Percentiles rank a stretch among this genome's conserved stretches.
phyloP scores from a whole-genome alignment of 1,140 invertebrate genomes.

The Ladona fulva region DNA sequence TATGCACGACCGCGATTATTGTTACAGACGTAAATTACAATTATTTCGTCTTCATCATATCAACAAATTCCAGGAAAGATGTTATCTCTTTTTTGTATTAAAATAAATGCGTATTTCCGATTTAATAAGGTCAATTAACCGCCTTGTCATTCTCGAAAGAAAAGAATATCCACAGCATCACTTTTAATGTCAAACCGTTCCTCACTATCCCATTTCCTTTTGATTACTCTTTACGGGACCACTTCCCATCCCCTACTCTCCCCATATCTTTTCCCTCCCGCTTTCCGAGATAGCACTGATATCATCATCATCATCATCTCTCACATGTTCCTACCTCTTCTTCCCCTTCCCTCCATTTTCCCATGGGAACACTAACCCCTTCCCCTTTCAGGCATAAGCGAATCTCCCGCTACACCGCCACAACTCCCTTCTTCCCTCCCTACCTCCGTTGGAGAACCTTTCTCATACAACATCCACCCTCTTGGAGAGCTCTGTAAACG shows the following conservation, averaged over 20 bases:
- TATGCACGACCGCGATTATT: too few relatives aligned
- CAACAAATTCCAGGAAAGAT: too few relatives aligned
- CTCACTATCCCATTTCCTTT: background rate
- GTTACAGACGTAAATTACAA: too few relatives aligned
- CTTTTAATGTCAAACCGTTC: background rate
- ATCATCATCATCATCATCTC: background rate
- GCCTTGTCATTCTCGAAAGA: background rate
- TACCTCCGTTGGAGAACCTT: background rate
- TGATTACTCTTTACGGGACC: conserved; percentile 6
- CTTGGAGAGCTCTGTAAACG: conserved; percentile 12
- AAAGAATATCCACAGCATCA: conserved; percentile 9
- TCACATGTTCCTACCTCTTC: background rate
- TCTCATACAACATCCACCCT: conserved; percentile 3
- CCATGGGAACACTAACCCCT: background rate
- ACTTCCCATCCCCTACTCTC: background rate
- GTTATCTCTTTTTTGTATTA: too few relatives aligned
- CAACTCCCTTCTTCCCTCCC: background rate
- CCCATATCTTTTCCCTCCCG: background rate
- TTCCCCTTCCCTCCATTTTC: background rate
- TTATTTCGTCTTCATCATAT: too few relatives aligned
- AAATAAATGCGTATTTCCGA: too few relatives aligned
- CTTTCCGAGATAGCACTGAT: background rate
- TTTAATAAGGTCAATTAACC: too few relatives aligned
- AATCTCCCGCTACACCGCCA: background rate
- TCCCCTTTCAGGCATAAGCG: background rate